A percentile compares a stretch with the other conserved stretches of the same genome.
Conservation (phyloP, 1,140 invertebrate genomes). For the Leptinotarsa texana region DNA sequence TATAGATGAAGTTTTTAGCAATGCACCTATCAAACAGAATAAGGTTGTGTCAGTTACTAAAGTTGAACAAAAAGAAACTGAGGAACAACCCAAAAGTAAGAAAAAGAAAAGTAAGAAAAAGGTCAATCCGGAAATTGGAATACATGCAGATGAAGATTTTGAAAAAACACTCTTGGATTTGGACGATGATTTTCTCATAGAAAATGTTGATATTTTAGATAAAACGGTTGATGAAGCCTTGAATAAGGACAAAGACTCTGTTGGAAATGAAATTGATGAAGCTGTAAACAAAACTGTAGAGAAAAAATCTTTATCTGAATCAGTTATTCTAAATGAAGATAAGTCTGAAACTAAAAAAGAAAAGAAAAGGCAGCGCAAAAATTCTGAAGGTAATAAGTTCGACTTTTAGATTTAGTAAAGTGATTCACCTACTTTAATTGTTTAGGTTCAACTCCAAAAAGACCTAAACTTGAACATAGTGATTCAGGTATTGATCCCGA, state of each 20-base stretch:
- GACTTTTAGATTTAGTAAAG: not conserved
- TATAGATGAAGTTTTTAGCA: constrained; percentile 55
- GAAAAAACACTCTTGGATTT: constrained; percentile 66
- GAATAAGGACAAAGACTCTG: constrained; percentile 23
- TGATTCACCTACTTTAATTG: not conserved
- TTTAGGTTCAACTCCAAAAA: constrained; percentile 39
- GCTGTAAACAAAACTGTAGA: no score
- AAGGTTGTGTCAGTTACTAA: constrained; percentile 56
- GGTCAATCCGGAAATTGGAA: constrained; percentile 56
- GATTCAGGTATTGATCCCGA: constrained; percentile 56
- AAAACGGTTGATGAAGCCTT: constrained; percentile 49
- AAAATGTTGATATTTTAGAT: constrained; percentile 48
- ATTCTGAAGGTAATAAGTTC: constrained; percentile 33
- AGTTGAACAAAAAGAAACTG: constrained; percentile 41
- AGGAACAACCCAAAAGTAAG: constrained; percentile 27
- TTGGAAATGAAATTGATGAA: no score
- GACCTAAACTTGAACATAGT: constrained; percentile 45
- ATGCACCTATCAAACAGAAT: constrained; percentile 42
- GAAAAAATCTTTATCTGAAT: no score
- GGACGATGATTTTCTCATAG: constrained; percentile 57
- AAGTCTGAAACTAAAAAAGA: constrained; percentile 6
- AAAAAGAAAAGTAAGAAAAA: constrained; percentile 41
- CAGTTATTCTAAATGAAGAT: not conserved
- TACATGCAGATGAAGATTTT: constrained; percentile 72
- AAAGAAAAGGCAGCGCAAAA: constrained; percentile 34